phyloP scores from a whole-genome alignment of 2,797 vertebrate species.

The Tachyglossus aculeatus region DNA sequence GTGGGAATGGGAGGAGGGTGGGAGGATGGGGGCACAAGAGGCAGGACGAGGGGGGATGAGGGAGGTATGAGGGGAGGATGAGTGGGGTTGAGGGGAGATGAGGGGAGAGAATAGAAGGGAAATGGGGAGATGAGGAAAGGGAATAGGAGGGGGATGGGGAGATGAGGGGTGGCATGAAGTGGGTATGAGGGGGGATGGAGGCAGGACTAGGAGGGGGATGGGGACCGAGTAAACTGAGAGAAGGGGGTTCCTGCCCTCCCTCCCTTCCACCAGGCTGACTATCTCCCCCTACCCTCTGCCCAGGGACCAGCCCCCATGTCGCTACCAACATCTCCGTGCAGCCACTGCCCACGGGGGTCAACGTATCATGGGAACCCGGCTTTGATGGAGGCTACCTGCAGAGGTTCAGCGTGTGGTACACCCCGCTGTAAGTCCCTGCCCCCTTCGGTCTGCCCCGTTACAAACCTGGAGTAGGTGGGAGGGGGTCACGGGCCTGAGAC shows the following conservation, averaged over 20 bases:
- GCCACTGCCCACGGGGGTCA: constrained; percentile 82
- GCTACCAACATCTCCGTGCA: constrained; percentile 81
- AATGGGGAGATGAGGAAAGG: no score
- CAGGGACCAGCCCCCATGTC: constrained; percentile 92
- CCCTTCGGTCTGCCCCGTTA: background rate
- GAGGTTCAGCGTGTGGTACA: constrained; percentile 93
- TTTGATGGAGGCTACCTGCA: constrained; percentile 95
- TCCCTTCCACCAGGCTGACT: background rate
- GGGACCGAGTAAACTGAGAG: no score
- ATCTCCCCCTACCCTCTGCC: background rate
- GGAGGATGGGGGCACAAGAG: no score
- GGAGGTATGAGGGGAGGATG: no score
- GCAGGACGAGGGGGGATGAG: no score
- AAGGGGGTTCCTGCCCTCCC: fast-evolving
- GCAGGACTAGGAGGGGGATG: no score
- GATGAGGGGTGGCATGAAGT: no score
- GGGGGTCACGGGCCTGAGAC: background rate
- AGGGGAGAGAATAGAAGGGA: no score
- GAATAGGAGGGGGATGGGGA: no score
- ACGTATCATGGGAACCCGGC: constrained; percentile 91
- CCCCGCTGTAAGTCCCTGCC: constrained; percentile 68
- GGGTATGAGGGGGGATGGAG: no score
- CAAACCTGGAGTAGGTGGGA: background rate
- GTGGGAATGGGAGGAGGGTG: no score
- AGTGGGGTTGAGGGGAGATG: no score